Percentiles rank a stretch among this genome's conserved stretches.
Evolutionary conservation across 1,140 invertebrate species (phyloP).

Genomic region (Bacillus rossius): DNA sequence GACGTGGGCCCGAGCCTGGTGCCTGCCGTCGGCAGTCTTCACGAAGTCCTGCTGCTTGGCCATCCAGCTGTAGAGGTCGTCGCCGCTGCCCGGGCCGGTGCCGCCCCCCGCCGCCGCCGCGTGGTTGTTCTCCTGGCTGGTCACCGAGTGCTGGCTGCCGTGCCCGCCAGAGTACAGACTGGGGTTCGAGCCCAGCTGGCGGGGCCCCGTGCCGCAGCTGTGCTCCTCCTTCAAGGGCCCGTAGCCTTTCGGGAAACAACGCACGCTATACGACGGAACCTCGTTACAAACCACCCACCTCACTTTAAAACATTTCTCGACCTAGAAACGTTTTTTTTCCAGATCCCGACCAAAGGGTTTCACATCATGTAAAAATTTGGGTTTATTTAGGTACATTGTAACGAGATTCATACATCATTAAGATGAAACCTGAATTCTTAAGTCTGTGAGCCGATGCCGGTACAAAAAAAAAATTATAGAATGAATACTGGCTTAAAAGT

Average conservation of each 20-base stretch:
- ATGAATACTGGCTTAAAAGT: no score
- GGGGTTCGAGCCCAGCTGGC: slow-evolving; percentile 51
- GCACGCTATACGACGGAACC: not conserved
- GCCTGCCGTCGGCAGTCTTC: slow-evolving; percentile 18
- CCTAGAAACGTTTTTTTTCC: no score
- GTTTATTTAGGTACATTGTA: no score
- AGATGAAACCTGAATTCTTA: no score
- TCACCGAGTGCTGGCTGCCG: slow-evolving; percentile 45
- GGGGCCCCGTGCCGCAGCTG: slow-evolving; percentile 27
- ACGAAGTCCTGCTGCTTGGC: slow-evolving; percentile 77
- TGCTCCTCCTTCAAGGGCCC: slow-evolving; percentile 64
- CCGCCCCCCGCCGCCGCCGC: slow-evolving; percentile 27
- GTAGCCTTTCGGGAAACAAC: slow-evolving; percentile 50
- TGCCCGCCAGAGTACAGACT: slow-evolving; percentile 52
- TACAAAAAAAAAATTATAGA: no score
- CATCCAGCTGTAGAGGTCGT: slow-evolving; percentile 94
- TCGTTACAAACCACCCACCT: no score
- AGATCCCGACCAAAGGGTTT: no score
- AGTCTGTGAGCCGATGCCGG: no score
- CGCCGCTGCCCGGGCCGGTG: slow-evolving; percentile 40
- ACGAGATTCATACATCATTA: no score
- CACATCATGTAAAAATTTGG: no score
- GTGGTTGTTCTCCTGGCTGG: slow-evolving; percentile 37
- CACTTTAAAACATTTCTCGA: no score
- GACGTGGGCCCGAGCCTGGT: no score